Evolutionary conservation across 2,888 invertebrate genomes (phyloP).

Genomic region (Caenorhabditis sp.): DNA sequence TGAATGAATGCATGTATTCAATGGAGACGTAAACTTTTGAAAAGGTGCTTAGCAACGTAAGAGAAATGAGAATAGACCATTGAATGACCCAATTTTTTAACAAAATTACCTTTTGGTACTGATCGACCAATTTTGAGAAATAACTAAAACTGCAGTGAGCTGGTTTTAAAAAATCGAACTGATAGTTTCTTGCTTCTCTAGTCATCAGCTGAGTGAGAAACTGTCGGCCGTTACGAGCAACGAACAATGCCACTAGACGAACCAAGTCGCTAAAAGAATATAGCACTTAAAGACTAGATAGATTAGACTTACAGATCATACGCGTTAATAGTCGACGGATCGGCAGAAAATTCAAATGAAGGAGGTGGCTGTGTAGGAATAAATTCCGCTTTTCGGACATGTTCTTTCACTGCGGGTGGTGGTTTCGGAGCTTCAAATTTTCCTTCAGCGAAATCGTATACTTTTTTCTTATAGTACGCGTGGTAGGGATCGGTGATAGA

Average conservation of each 20-base stretch:
- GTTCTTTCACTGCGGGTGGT: slow-evolving; percentile 74
- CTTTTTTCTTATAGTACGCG: slow-evolving; percentile 98
- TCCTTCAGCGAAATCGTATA: slow-evolving; percentile 82
- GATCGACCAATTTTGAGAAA: slow-evolving; percentile 96
- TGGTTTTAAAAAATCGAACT: slow-evolving; percentile 97
- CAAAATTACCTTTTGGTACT: slow-evolving; percentile 97
- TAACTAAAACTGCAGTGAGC: slow-evolving; percentile 98
- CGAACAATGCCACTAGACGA: slow-evolving; percentile 97
- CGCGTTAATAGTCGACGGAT: slow-evolving; percentile 98
- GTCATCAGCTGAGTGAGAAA: slow-evolving; percentile 99
- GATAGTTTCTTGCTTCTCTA: slow-evolving; percentile 92
- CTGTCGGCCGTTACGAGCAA: slow-evolving; percentile 96
- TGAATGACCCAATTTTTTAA: too few species aligned
- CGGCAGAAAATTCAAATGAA: slow-evolving; percentile 94
- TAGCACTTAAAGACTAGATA: neutral
- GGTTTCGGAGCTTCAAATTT: slow-evolving; percentile 64
- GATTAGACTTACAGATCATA: slow-evolving; percentile 85
- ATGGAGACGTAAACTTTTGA: too few species aligned
- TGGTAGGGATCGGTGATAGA: slow-evolving; percentile 97
- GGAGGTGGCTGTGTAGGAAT: slow-evolving; percentile 87
- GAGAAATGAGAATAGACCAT: too few species aligned
- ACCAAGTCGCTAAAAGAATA: slow-evolving; percentile 88
- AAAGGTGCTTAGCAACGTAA: too few species aligned
- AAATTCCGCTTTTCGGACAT: slow-evolving; percentile 67
- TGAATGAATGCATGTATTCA: too few species aligned